Percentiles rank a stretch among this genome's conserved stretches.
phyloP scores from a whole-genome alignment of 2,113 vertebrate genomes.

The Syrmaticus mikado region DNA sequence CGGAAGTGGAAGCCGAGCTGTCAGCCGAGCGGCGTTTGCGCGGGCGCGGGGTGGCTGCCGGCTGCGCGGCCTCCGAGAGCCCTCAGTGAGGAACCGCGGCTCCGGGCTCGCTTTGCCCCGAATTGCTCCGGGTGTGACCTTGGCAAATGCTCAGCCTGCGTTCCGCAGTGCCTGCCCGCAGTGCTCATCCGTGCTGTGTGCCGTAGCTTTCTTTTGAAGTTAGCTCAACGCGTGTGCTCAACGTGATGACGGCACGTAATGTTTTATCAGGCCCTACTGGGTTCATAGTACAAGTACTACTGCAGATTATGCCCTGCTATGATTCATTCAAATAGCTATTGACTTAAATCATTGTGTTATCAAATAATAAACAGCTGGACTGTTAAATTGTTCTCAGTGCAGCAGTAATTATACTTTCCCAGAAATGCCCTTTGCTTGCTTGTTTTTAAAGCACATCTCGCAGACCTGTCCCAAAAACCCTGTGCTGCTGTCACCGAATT shows the following conservation, averaged over 20 bases:
- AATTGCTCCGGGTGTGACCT: neutral
- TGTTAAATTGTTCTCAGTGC: neutral
- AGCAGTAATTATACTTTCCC: neutral
- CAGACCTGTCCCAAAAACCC: neutral
- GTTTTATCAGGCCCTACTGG: neutral
- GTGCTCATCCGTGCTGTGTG: no score
- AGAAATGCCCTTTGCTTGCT: fast-evolving
- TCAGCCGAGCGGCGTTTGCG: neutral
- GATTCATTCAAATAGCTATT: neutral
- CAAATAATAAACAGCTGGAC: neutral
- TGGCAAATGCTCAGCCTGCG: neutral
- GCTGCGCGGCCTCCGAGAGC: no score
- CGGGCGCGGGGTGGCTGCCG: no score
- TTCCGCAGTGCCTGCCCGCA: no score
- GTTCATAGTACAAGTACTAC: neutral
- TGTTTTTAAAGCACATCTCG: neutral
- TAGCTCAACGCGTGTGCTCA: neutral
- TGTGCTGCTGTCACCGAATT: neutral
- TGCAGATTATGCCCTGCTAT: fast-evolving
- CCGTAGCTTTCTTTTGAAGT: no score
- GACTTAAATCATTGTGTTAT: neutral
- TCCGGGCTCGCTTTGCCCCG: neutral
- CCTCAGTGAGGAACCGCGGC: neutral
- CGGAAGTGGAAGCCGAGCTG: no score
- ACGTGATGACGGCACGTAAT: fast-evolving